A percentile compares a stretch with the other conserved stretches of the same genome.
phyloP scores from a whole-genome alignment of 2,888 invertebrate genomes.

The Stenodema calcarata region DNA sequence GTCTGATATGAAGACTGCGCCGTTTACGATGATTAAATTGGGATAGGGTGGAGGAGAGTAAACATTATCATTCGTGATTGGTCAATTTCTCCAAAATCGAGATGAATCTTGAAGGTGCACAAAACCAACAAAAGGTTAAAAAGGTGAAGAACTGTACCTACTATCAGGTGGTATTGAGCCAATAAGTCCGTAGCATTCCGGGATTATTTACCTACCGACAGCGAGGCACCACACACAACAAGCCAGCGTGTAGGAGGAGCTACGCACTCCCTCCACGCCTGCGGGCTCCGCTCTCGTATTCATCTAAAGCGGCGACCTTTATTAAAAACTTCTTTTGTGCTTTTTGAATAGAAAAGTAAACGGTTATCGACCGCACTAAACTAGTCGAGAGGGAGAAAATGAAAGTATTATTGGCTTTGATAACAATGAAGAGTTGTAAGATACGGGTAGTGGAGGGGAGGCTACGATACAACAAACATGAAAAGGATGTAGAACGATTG shows the following conservation, averaged over 20 bases:
- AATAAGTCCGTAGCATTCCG: neutral
- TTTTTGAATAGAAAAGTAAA: slow-evolving; percentile 14
- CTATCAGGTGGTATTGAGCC: neutral
- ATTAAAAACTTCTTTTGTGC: slow-evolving; percentile 1
- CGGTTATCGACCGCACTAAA: slow-evolving; percentile 4
- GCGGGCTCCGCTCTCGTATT: neutral
- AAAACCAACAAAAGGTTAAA: too few relatives aligned
- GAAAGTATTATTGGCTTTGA: neutral
- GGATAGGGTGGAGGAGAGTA: too few relatives aligned
- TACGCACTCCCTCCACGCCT: neutral
- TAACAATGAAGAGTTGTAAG: neutral
- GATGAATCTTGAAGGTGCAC: too few relatives aligned
- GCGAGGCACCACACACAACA: neutral
- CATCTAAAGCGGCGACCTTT: neutral
- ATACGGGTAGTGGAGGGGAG: neutral
- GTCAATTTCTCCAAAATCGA: too few relatives aligned
- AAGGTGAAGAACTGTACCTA: too few relatives aligned
- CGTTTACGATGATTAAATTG: too few relatives aligned
- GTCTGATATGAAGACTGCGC: too few relatives aligned
- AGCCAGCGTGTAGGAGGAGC: neutral
- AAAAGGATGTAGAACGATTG: too few relatives aligned
- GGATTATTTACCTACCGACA: neutral
- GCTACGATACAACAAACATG: too few relatives aligned
- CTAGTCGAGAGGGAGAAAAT: neutral
- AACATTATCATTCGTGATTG: too few relatives aligned